phyloP scores from a whole-genome alignment of 2,888 invertebrate genomes.

The Galeruca laticollis region DNA sequence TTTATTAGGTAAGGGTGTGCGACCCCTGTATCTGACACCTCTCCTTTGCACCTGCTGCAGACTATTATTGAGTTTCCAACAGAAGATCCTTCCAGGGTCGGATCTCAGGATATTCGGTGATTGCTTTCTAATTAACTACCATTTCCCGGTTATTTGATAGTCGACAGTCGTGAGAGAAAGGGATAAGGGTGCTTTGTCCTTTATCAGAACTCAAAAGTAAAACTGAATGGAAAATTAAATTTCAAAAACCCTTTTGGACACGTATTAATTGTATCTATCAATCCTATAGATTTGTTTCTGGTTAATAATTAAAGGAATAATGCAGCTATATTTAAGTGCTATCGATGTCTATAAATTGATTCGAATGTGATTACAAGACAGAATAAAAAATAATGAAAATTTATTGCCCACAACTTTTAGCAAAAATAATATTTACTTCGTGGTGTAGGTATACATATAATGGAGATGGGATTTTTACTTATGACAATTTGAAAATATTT shows the following conservation, averaged over 20 bases:
- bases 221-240: constrained; percentile 2
- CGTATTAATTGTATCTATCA: not conserved
- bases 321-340: too few species aligned
- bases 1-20: constrained; percentile 69
- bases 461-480: too few species aligned
- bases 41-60: constrained; percentile 69
- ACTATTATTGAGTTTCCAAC: constrained; percentile 67
- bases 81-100: constrained; percentile 56
- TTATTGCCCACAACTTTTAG: too few species aligned
- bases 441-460: too few species aligned
- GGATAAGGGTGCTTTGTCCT: constrained; percentile 1
- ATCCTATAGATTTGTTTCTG: too few species aligned
- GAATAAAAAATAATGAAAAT: too few species aligned
- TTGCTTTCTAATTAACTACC: constrained; percentile 49
- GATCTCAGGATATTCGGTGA: constrained; percentile 50
- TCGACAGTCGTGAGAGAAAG: constrained; percentile 16
- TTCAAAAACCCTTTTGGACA: not conserved
- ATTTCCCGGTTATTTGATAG: constrained; percentile 42
- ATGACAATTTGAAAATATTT: too few species aligned
- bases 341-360: too few species aligned
- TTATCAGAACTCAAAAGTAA: not conserved
- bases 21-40: constrained; percentile 69
- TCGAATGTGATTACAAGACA: too few species aligned
- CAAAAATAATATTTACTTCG: too few species aligned
- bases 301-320: too few species aligned